phyloP scores from a whole-genome alignment of 2,797 vertebrate species.

The Alosa sapidissima region DNA sequence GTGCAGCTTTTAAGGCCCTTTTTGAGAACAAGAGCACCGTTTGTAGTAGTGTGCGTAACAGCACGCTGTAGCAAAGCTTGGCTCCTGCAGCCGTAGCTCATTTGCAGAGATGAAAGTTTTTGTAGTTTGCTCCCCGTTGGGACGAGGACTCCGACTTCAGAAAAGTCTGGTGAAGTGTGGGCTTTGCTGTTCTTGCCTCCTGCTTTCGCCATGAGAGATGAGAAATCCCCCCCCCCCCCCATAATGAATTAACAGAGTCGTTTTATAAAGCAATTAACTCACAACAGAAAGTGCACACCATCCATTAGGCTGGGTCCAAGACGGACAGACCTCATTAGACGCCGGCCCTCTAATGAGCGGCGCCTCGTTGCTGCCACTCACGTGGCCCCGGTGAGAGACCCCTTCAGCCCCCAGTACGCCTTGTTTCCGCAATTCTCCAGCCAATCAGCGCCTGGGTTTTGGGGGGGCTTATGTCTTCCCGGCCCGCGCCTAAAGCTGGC shows the following conservation, averaged over 20 bases:
- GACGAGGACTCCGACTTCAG: constrained; percentile 19
- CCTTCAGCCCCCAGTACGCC: constrained; percentile 38
- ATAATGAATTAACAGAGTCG: constrained; percentile 49
- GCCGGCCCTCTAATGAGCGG: constrained; percentile 48
- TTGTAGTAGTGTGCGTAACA: constrained; percentile 20
- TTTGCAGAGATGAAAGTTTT: constrained; percentile 36
- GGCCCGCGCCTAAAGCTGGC: constrained; percentile 11
- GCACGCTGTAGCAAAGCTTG: constrained; percentile 14
- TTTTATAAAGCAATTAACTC: constrained; percentile 51
- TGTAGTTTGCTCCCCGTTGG: constrained; percentile 1
- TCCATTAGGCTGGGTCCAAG: constrained; percentile 41
- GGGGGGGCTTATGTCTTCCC: constrained; percentile 12
- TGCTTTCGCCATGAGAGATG: constrained; percentile 33
- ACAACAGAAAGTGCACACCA: constrained; percentile 43
- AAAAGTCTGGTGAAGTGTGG: constrained; percentile 41
- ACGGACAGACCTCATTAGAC: constrained; percentile 50
- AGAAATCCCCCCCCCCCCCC: constrained; percentile 32
- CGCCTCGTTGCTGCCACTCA: constrained; percentile 42
- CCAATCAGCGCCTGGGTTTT: constrained; percentile 25
- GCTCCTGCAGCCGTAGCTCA: background rate
- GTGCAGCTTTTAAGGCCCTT: constrained; percentile 14
- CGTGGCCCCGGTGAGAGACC: constrained; percentile 40
- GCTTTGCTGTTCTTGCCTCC: background rate
- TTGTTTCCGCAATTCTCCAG: constrained; percentile 29
- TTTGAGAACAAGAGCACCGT: constrained; percentile 1